A percentile compares a stretch with the other conserved stretches of the same genome.
Conservation (phyloP, 2,797 vertebrate genomes). For the Rhadinocentrus ornatus region DNA sequence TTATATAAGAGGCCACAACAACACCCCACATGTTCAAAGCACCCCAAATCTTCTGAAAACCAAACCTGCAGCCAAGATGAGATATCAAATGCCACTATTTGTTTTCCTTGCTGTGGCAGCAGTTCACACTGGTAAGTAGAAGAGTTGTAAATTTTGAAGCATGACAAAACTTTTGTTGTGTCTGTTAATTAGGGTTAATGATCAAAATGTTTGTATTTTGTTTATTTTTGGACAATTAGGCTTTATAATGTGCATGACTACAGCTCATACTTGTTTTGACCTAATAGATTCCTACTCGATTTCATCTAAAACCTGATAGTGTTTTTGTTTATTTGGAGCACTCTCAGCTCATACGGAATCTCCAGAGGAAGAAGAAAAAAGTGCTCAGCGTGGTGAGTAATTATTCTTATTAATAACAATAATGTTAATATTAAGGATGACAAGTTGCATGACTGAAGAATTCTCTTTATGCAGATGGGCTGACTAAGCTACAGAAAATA, state of each 20-base stretch:
- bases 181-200: not conserved
- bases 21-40: constrained; percentile 22
- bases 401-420: not conserved
- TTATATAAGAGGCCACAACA: constrained; percentile 73
- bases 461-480: constrained; percentile 51
- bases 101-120: constrained; percentile 70
- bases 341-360: constrained; percentile 73
- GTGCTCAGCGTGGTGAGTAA: constrained; percentile 61
- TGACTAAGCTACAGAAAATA: constrained; percentile 72
- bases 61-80: constrained; percentile 70
- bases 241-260: not conserved
- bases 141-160: not conserved
- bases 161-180: no score
- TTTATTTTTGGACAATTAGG: not conserved
- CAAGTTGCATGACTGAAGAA: not conserved
- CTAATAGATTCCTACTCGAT: not conserved
- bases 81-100: constrained; percentile 56
- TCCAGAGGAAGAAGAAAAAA: constrained; percentile 53
- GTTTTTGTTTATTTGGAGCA: constrained; percentile 52
- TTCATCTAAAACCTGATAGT: not conserved
- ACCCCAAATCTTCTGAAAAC: constrained; percentile 24
- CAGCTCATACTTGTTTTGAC: not conserved
- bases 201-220: not conserved
- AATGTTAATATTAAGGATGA: not conserved
- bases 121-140: constrained; percentile 75